Evolutionary conservation across 1,140 invertebrate genomes (phyloP).

Genomic region (Aleiodes sp.): DNA sequence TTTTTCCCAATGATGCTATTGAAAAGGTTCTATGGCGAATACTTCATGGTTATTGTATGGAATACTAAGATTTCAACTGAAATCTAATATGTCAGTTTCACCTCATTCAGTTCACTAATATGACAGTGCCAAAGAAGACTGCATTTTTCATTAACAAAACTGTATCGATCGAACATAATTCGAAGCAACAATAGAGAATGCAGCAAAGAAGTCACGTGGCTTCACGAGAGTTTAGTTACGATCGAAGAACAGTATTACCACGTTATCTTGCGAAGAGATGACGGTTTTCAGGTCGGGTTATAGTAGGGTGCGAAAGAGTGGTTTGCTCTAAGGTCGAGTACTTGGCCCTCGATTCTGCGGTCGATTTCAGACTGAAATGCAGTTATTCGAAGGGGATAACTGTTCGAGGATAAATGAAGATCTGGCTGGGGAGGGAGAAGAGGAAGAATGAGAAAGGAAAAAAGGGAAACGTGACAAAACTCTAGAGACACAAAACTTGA

Average conservation of each 20-base stretch:
- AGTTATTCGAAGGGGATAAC: conserved; percentile 17
- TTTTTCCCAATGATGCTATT: no score
- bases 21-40: no score
- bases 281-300: background rate
- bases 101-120: no score
- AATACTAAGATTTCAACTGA: no score
- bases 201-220: background rate
- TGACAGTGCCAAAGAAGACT: no score
- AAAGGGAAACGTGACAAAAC: conserved; percentile 20
- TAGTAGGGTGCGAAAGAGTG: background rate
- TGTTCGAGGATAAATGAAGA: conserved; percentile 18
- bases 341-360: background rate
- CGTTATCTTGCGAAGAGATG: background rate
- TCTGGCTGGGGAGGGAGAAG: background rate
- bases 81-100: no score
- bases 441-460: background rate
- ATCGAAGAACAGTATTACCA: background rate
- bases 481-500: conserved; percentile 20
- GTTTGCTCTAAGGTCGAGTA: background rate
- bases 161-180: no score
- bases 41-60: no score
- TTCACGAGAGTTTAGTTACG: background rate
- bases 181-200: background rate
- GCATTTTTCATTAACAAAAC: no score
- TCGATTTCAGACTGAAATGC: conserved; percentile 18